Percentiles rank a stretch among this genome's conserved stretches.
These are phyloP conservation scores for Lytechinus pictus DNA, from an alignment of 35 echinoderm and acorn worm species.

Conservation along the genomic window DNA sequence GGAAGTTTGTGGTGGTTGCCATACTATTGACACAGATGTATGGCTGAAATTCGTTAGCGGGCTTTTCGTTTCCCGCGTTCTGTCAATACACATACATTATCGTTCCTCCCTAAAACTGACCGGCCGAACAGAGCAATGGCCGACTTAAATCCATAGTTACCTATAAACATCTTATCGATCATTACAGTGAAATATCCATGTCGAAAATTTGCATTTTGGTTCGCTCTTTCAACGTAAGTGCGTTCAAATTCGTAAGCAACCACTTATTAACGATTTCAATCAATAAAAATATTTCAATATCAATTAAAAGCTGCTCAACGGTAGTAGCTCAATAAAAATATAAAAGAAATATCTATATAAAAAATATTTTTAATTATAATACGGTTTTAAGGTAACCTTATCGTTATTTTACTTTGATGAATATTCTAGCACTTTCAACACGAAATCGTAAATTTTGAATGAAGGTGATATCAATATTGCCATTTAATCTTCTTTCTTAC, in stretches of 20 bases:
- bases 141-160: not conserved
- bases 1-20: not conserved
- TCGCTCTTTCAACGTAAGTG: no score
- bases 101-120: not conserved
- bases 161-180: not conserved
- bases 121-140: not conserved
- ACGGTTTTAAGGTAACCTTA: not conserved
- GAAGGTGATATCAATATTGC: not conserved
- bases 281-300: no score
- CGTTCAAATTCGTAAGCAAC: no score
- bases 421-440: not conserved
- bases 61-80: not conserved
- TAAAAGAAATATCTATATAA: not conserved
- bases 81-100: conserved; percentile 46
- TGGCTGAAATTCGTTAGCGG: conserved; percentile 16
- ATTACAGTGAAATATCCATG: no score
- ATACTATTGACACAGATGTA: conserved; percentile 16
- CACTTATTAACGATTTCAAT: no score
- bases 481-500: not conserved
- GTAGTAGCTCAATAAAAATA: no score
- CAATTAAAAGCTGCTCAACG: no score
- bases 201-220: no score
- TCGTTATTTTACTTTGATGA: not conserved
- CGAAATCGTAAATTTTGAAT: not conserved
- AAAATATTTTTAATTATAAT: not conserved